Conservation (phyloP, 2,113 vertebrate species). For the Daboia siamensis region DNA sequence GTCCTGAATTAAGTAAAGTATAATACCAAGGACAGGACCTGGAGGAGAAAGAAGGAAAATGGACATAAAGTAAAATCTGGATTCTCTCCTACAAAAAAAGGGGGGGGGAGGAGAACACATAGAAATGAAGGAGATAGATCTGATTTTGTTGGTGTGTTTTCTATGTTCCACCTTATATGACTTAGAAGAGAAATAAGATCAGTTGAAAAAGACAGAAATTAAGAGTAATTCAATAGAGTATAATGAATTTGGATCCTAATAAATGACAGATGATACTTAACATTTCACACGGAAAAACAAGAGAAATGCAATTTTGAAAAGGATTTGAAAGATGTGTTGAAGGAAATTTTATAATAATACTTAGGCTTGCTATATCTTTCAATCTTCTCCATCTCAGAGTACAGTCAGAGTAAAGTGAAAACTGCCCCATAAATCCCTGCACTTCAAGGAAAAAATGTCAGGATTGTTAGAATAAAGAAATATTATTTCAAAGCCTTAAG, state of each 20-base stretch:
- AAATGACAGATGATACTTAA: background rate
- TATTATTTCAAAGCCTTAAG: background rate
- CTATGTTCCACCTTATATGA: background rate
- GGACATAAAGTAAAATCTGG: background rate
- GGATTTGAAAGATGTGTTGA: background rate
- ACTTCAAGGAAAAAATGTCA: background rate
- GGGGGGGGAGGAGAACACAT: background rate
- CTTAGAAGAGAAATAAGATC: constrained; percentile 2
- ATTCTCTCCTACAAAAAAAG: background rate
- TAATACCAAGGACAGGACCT: background rate
- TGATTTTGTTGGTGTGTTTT: background rate
- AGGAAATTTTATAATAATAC: background rate
- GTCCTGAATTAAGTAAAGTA: background rate
- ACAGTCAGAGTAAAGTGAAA: constrained; percentile 1
- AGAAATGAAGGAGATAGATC: background rate
- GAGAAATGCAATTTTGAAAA: background rate
- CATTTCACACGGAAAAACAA: background rate
- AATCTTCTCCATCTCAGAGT: background rate
- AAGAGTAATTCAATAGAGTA: background rate
- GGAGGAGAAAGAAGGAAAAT: background rate
- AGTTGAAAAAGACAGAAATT: background rate
- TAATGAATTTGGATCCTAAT: background rate
- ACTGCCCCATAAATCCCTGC: background rate
- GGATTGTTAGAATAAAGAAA: background rate
- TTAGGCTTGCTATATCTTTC: background rate